A percentile compares a stretch with the other conserved stretches of the same genome.
These are phyloP conservation scores for Dinocampus coccinellae DNA, from an alignment of 2,888 invertebrate species.

Conservation along the genomic window DNA sequence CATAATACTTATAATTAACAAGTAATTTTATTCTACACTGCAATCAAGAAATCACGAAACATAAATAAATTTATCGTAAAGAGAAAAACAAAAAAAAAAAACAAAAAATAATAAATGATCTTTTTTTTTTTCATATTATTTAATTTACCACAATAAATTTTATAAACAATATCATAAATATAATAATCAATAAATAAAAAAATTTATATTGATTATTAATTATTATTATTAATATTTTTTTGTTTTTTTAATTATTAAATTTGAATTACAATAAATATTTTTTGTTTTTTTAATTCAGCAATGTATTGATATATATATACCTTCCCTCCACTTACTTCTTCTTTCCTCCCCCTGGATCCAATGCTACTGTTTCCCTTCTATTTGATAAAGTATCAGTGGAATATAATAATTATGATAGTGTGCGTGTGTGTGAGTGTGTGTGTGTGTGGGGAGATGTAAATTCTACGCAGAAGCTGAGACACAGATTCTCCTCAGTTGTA, in stretches of 20 bases:
- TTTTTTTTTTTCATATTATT: neutral
- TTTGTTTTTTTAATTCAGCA: conserved; percentile 8
- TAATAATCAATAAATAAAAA: too few relatives aligned
- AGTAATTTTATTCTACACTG: too few relatives aligned
- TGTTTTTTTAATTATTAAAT: conserved; percentile 6
- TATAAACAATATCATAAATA: too few relatives aligned
- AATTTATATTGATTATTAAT: too few relatives aligned
- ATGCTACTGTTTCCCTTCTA: conserved; percentile 30
- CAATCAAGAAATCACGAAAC: too few relatives aligned
- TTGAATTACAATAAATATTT: conserved; percentile 11
- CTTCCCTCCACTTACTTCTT: too few relatives aligned
- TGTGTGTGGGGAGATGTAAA: neutral
- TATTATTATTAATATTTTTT: neutral
- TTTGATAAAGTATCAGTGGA: conserved; percentile 31
- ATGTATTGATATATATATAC: conserved; percentile 16
- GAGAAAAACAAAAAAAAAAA: neutral
- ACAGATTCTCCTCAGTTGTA: conserved; percentile 11
- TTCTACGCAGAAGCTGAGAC: conserved; percentile 26
- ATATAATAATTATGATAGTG: conserved; percentile 32
- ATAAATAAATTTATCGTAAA: too few relatives aligned
- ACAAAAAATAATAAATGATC: neutral
- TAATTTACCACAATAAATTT: too few relatives aligned
- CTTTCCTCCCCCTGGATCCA: too few relatives aligned
- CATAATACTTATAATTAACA: neutral
- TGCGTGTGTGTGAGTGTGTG: neutral